Evolutionary conservation across 2,888 invertebrate genomes (phyloP), one percentile per base, ranked within the genome.

Genomic region (Torymus aiolomorphi): DNA sequence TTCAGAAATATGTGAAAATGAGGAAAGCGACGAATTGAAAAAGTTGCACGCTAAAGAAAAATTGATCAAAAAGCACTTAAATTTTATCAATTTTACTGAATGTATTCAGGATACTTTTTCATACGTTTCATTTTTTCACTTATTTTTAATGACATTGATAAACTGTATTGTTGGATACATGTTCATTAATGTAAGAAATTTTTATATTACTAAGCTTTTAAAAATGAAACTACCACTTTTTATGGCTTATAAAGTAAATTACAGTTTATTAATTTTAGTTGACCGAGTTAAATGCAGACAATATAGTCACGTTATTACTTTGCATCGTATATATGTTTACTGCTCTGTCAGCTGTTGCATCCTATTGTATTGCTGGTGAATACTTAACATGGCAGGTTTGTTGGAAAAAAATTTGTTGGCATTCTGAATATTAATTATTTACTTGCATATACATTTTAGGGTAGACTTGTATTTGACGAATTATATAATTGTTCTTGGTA

Each of bases 91-190:
- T n/a, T n/a, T n/a, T n/a, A n/a, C n/a, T n/a, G n/a, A n/a, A 3
- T 71, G 69, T 12, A 82, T 85, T 16, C 84, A 83, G 24, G 78
- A 79, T 14, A 49, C 83, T 2, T 85, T 82, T 56, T 76, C 83
- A 2, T 81, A 83, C 16, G 75, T 83, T 12, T 81, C 84, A 4
- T 57, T 85, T n/a, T 78, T 80, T 77, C 83, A 85, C 67, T 82
- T 85, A 14, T 4, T 85, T 0, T 54, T 82, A 20, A 84, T 83
- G 42, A 84, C 83, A 8, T n/a, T 84, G 16, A 73, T 82, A 13
- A 83, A 82, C 3, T 83, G 84, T 16, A 80, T 79, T n/a, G 62
- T 85, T 20, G 85, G 85, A 52, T 85, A 82, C 42, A 51, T 85
- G 61, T 80, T 82, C n/a, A 80, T 83, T 18, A 77, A 71, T 13